Evolutionary conservation across 1,140 invertebrate species (phyloP).

Genomic region (Pararge aegeria): DNA sequence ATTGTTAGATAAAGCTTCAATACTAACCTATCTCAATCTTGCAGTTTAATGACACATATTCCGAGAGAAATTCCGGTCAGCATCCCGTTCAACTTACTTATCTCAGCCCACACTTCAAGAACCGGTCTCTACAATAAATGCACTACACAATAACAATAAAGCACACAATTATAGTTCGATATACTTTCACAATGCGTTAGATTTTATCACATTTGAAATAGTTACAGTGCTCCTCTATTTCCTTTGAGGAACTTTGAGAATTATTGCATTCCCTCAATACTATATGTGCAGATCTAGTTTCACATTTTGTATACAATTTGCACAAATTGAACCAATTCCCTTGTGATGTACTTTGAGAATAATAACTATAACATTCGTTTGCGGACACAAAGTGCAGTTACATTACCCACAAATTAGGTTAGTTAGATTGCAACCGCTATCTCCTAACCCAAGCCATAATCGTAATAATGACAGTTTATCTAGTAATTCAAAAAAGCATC

Average conservation of each 20-base stretch:
- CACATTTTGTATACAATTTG: constrained; percentile 36
- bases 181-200: constrained; percentile 17
- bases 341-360: constrained; percentile 44
- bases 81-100: constrained; percentile 38
- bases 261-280: constrained; percentile 23
- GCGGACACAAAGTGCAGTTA: constrained; percentile 45
- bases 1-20: background rate
- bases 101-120: constrained; percentile 41
- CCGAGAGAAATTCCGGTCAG: constrained; percentile 35
- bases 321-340: constrained; percentile 40
- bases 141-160: constrained; percentile 23
- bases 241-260: constrained; percentile 25
- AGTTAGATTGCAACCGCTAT: constrained; percentile 59
- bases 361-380: constrained; percentile 49
- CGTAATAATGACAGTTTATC: constrained; percentile 25
- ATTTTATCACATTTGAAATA: constrained; percentile 18
- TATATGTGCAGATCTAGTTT: constrained; percentile 23
- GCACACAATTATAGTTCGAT: constrained; percentile 28
- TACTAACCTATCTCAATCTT: constrained; percentile 10
- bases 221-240: constrained; percentile 15
- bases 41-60: constrained; percentile 43
- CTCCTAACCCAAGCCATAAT: constrained; percentile 35
- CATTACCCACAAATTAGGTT: constrained; percentile 59
- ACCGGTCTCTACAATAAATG: constrained; percentile 48
- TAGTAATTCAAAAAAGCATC: background rate